These are phyloP conservation scores for Leptodirus hochenwartii DNA, from an alignment of 2,888 invertebrate species.

Conservation along the genomic window DNA sequence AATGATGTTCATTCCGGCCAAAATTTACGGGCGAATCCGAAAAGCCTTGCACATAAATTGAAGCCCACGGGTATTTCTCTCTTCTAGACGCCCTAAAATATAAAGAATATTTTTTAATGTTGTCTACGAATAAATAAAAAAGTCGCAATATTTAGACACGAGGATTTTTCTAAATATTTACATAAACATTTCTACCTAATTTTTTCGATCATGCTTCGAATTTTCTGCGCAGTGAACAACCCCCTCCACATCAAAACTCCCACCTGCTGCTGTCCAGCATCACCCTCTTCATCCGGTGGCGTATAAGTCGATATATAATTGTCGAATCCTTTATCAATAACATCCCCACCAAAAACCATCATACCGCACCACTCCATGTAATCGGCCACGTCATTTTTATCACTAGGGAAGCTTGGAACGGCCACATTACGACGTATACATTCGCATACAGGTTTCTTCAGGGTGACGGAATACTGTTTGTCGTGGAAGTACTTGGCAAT, in stretches of 20 bases:
- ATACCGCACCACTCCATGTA: conserved; percentile 39
- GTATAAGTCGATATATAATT: conserved; percentile 26
- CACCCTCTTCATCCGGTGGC: conserved; percentile 19
- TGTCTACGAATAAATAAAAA: too few relatives aligned
- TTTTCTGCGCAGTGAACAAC: conserved; percentile 27
- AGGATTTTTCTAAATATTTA: too few relatives aligned
- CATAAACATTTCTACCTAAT: too few relatives aligned
- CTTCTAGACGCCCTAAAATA: conserved; percentile 7
- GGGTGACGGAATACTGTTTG: conserved; percentile 26
- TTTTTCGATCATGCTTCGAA: conserved; percentile 23
- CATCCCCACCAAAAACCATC: conserved; percentile 27
- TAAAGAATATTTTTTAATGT: conserved; percentile 2
- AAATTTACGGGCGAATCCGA: conserved; percentile 33
- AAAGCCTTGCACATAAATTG: conserved; percentile 36
- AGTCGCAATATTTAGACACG: too few relatives aligned
- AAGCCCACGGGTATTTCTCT: conserved; percentile 27
- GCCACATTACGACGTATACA: too few relatives aligned
- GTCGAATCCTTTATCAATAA: too few relatives aligned
- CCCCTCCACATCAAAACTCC: conserved; percentile 30
- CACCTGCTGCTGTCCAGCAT: too few relatives aligned
- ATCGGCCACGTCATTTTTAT: conserved; percentile 22
- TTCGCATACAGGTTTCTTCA: conserved; percentile 29
- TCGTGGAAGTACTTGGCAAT: conserved; percentile 35
- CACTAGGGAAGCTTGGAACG: conserved; percentile 14
- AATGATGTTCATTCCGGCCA: conserved; percentile 19